Percentiles rank a stretch among this genome's conserved stretches.
Conservation (phyloP, 23 tunicate species). For the Trididemnum clinides region DNA sequence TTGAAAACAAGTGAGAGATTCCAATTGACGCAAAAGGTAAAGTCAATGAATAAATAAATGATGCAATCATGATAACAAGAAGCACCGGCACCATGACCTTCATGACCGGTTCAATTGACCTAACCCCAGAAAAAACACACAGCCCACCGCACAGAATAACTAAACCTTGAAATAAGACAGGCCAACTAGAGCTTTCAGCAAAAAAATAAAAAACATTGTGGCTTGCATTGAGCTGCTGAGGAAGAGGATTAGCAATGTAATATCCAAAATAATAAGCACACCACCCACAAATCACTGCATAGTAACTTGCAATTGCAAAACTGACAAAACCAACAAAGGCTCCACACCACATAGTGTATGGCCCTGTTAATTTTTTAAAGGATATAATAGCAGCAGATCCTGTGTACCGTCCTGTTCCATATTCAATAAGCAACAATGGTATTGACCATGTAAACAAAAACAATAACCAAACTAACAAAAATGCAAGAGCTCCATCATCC, state of each 20-base stretch:
- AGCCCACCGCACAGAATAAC: conserved; percentile 60
- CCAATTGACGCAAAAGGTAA: conserved; percentile 76
- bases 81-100: conserved; percentile 79
- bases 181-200: conserved; percentile 52
- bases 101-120: conserved; percentile 86
- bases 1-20: conserved; percentile 65
- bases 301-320: conserved; percentile 73
- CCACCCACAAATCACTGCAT: conserved; percentile 91
- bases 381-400: conserved; percentile 58
- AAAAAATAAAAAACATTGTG: conserved; percentile 37
- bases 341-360: conserved; percentile 84
- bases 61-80: conserved; percentile 59
- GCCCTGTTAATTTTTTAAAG: conserved; percentile 73
- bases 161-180: conserved; percentile 72
- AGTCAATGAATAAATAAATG: conserved; percentile 70
- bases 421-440: conserved; percentile 72
- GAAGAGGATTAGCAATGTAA: conserved; percentile 72
- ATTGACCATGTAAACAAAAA: conserved; percentile 85
- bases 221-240: conserved; percentile 32
- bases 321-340: conserved; percentile 86
- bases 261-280: conserved; percentile 81
- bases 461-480: conserved; percentile 67
- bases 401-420: conserved; percentile 75
- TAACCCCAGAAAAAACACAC: conserved; percentile 73
- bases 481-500: conserved; percentile 68